Evolutionary conservation across 2,113 vertebrate species (phyloP).

Genomic region (Pleuronectes platessa): DNA sequence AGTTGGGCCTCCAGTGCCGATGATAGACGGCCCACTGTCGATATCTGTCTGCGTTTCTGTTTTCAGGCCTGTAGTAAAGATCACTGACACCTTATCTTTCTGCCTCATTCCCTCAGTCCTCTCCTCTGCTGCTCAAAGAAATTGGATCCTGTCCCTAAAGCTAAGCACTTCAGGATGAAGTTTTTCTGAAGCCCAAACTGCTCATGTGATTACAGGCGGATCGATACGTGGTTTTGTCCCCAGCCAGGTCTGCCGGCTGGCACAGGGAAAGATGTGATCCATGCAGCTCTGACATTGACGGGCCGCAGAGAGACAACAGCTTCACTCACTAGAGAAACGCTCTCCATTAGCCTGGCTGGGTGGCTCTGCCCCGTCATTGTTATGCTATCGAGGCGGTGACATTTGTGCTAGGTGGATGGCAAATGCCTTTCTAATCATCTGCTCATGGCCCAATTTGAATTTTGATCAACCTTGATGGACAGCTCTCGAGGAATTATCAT

Average conservation of each 20-base stretch:
- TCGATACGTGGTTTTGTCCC: constrained; percentile 77
- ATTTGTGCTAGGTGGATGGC: constrained; percentile 73
- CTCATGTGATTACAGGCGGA: constrained; percentile 81
- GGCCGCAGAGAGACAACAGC: constrained; percentile 74
- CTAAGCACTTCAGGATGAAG: constrained; percentile 79
- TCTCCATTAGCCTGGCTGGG: constrained; percentile 73
- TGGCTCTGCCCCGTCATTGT: constrained; percentile 71
- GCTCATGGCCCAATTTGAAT: constrained; percentile 68
- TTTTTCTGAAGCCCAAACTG: constrained; percentile 77
- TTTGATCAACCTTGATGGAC: constrained; percentile 78
- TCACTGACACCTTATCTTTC: constrained; percentile 53
- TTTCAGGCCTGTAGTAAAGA: constrained; percentile 62
- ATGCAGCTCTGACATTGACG: constrained; percentile 81
- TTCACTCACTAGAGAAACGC: constrained; percentile 78
- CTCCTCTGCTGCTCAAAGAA: constrained; percentile 61
- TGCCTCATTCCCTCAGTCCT: constrained; percentile 41
- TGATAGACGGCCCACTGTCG: constrained; percentile 48
- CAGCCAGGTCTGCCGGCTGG: constrained; percentile 71
- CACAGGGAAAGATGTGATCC: constrained; percentile 80
- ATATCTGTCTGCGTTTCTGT: constrained; percentile 57
- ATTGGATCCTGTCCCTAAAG: constrained; percentile 72
- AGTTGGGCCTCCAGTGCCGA: constrained; percentile 34
- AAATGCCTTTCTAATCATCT: constrained; percentile 76
- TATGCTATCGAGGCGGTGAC: constrained; percentile 74
- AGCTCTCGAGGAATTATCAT: constrained; percentile 68